These are phyloP conservation scores for Seira musarum DNA, from an alignment of 2,888 invertebrate genomes.

Conservation along the genomic window DNA sequence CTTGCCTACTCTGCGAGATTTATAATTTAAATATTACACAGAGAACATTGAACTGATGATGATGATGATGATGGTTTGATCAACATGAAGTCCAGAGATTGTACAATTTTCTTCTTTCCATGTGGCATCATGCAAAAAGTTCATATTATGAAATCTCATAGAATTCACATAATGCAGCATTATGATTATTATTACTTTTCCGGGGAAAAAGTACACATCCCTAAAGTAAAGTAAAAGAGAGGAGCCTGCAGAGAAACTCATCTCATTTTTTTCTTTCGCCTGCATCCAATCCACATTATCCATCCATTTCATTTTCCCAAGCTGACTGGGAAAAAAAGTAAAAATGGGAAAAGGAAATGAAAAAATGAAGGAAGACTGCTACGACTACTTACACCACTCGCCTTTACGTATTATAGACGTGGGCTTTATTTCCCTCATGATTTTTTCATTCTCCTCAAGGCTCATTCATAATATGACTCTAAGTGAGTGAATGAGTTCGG, in stretches of 20 bases:
- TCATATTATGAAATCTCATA: no score
- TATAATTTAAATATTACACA: conserved; percentile 19
- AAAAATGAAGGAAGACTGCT: conserved; percentile 28
- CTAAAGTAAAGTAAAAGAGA: no score
- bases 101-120: background rate
- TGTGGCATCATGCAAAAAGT: no score
- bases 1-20: background rate
- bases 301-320: conserved; percentile 48
- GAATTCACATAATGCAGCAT: no score
- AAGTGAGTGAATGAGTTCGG: background rate
- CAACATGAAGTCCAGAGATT: conserved; percentile 8
- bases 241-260: conserved; percentile 51
- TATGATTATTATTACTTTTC: conserved; percentile 14
- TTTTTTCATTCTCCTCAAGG: conserved; percentile 13
- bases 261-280: conserved; percentile 21
- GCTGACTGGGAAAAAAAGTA: conserved; percentile 39
- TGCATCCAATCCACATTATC: no score
- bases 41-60: background rate
- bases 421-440: conserved; percentile 1
- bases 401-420: no score
- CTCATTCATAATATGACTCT: conserved; percentile 2
- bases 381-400: background rate
- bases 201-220: background rate
- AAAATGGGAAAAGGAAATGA: conserved; percentile 49
- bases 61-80: conserved; percentile 7